Conservation (phyloP, 1,140 invertebrate species). For the Rhopalosiphum maidis region DNA sequence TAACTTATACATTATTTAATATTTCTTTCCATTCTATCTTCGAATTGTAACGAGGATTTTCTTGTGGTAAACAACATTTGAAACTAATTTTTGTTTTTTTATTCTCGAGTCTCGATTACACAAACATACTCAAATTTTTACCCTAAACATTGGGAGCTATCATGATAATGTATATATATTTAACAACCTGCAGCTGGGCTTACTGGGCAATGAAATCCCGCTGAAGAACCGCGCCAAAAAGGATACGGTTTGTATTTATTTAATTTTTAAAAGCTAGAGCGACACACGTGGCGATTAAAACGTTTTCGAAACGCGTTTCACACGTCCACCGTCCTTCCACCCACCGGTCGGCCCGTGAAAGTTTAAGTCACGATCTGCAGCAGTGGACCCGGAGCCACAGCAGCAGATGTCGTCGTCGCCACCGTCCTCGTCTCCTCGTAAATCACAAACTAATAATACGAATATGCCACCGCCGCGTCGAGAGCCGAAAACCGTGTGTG, state of each 20-base stretch:
- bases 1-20: too few species aligned
- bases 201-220: neutral
- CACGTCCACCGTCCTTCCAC: neutral
- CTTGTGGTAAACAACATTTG: too few species aligned
- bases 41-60: too few species aligned
- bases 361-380: conserved; percentile 36
- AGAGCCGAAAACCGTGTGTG: neutral
- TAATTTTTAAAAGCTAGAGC: neutral
- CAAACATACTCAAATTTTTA: too few species aligned
- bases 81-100: too few species aligned
- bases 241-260: neutral
- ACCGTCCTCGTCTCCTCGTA: conserved; percentile 15
- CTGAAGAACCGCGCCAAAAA: neutral
- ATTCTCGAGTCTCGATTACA: too few species aligned
- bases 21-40: too few species aligned
- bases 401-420: conserved; percentile 7
- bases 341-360: neutral
- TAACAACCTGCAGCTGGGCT: too few species aligned
- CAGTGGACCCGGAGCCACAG: conserved; percentile 22
- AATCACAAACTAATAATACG: conserved; percentile 56
- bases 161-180: too few species aligned
- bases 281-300: conserved; percentile 40
- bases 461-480: neutral
- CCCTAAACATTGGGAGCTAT: too few species aligned
- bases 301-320: conserved; percentile 17